Evolutionary conservation across 2,888 invertebrate genomes (phyloP).

Genomic region (Epinotia ramella): DNA sequence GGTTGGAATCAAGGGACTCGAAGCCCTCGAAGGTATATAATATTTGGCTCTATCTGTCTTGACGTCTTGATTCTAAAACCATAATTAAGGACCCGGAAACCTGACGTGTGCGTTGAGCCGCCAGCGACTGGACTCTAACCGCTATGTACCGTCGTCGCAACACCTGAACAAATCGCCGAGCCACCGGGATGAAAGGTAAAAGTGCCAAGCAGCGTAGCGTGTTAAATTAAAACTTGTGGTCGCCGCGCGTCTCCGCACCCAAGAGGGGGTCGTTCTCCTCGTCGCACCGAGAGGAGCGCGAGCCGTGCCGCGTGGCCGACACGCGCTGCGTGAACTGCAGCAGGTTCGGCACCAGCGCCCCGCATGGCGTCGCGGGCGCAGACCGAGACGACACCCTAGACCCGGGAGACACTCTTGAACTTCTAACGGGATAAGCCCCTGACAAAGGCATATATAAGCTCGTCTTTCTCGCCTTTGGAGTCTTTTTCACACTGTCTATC

Average conservation of each 20-base stretch:
- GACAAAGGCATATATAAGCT: conserved; percentile 89
- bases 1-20: too few species aligned
- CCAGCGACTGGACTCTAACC: neutral
- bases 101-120: neutral
- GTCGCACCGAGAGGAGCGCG: conserved; percentile 74
- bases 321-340: conserved; percentile 86
- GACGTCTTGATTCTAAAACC: too few species aligned
- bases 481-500: conserved; percentile 66
- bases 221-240: conserved; percentile 73
- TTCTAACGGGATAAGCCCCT: conserved; percentile 67
- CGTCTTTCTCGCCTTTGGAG: conserved; percentile 83
- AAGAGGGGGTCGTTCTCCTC: conserved; percentile 88
- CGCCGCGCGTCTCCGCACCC: conserved; percentile 70
- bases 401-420: conserved; percentile 68
- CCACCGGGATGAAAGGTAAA: conserved; percentile 26
- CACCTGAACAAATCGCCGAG: conserved; percentile 34
- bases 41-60: too few species aligned
- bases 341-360: conserved; percentile 87
- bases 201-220: conserved; percentile 37
- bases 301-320: conserved; percentile 80
- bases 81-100: neutral
- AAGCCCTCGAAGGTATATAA: too few species aligned
- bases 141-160: neutral
- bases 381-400: conserved; percentile 89
- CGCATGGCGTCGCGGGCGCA: conserved; percentile 92